Evolutionary conservation across 2,888 invertebrate species (phyloP), one percentile per base, ranked within the genome.

Genomic region (Clanis bilineata): DNA sequence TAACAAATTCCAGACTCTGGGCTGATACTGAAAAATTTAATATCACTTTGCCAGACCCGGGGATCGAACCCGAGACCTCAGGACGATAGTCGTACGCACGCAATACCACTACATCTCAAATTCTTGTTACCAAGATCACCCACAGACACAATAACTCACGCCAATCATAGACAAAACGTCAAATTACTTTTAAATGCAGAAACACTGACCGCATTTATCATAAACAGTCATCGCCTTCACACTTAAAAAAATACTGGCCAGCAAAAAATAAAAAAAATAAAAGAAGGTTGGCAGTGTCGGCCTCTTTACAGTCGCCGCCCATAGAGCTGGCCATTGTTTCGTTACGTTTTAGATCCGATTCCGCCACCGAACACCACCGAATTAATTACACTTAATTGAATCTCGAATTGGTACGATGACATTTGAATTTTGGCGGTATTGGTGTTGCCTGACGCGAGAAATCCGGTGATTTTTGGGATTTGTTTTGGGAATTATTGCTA

Each of bases 401-500:
- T 93, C 93, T 93, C 91, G 93, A 93, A 94, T 94, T 93, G 93
- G 93, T 88, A 93, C 89, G 93, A 94, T 94, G 93, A 94, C 93
- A 93, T 91, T 93, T 90, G 88, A 88, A 85, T 93, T 93, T 93
- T 92, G 82, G 86, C 90, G 88, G 85, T 84, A 83, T 78, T 71
- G 47, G 58, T 18, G 45, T 15, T 51, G 51, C 51, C 51, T 51
- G 56, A 22, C 22, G 22, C 23, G 21, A 38, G 12, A 21, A n/a
- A 36, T 56, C 39, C 32, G 43, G 32, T 32, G 22, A 22, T 32
- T 3, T 21, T n/a, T 21, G 7, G 21, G 7, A 41, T 41, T 9
- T 41, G 6, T 18, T 41, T 36, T 36, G 1, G 0, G 10, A 9
- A 10, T 36, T 36, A 9, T 7, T 36, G 36, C 10, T 36, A n/a